Evolutionary conservation across 2,888 invertebrate species (phyloP).

Genomic region (Willowsia nigromaculata): DNA sequence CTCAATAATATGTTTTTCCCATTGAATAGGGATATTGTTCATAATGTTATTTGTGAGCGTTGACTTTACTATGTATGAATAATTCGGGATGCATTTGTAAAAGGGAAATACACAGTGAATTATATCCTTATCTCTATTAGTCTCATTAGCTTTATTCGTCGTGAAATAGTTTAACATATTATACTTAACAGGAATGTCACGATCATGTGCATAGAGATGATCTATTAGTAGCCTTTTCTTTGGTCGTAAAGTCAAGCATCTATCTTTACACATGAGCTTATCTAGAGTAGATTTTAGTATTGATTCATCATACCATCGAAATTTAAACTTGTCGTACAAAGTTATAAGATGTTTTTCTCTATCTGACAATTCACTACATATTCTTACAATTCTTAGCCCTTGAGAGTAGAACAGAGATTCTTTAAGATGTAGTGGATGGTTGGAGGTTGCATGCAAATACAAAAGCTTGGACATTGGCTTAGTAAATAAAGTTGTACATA

Average conservation of each 20-base stretch:
- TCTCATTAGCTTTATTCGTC: no score
- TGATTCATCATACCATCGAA: background rate
- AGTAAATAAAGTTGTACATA: background rate
- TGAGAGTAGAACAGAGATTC: constrained; percentile 36
- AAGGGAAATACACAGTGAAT: no score
- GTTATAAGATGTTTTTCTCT: background rate
- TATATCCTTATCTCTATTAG: no score
- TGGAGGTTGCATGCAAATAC: constrained; percentile 30
- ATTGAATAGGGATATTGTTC: background rate
- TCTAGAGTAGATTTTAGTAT: background rate
- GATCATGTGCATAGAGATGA: background rate
- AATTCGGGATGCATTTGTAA: background rate
- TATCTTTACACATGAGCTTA: background rate
- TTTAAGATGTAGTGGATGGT: constrained; percentile 25
- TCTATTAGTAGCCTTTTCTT: background rate
- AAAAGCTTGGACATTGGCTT: constrained; percentile 39
- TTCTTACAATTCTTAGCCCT: background rate
- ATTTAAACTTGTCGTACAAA: background rate
- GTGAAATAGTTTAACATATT: no score
- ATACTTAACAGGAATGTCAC: background rate
- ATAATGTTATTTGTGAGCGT: background rate
- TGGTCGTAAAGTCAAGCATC: background rate
- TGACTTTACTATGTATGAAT: background rate
- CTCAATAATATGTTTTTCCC: background rate
- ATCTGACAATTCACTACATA: background rate